Base-by-base conservation (phyloP, 2,113 vertebrate genomes). In the Xiphophorus hellerii region DNA sequence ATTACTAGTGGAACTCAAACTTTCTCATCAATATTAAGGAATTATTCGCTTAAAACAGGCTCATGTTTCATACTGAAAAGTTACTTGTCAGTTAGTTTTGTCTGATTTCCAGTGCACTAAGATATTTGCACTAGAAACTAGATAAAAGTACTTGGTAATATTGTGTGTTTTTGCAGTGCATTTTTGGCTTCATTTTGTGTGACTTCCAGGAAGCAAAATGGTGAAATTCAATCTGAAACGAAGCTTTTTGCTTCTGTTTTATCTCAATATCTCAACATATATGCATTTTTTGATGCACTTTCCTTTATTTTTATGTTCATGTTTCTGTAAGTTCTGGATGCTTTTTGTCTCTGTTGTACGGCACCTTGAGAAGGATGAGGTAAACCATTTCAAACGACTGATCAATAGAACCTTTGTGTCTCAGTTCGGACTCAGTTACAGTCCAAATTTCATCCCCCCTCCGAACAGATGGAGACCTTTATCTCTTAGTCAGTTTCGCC, bases 401-500 rank as follows among this genome's bases (percentile, higher is more conserved):
- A 81, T 90, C 82, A 92, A 90, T 82, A 1, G 71, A 15, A 33
- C 63, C 89, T 90, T 93, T 92, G 89, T 92, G 58, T 61, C 35
- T 70, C 22, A 29, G 31, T 20, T 68, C 35, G 69, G 80, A 54
- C 75, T 81, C 22, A 0, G 28, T 78, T 73, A 66, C 78, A 79
- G 48, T 76, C 29, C 27, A 61, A 76, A 33, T 83, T 74, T 51
- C 65, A 22, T 69, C 65, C 25, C 71, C 51, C 42, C 12, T 42
- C 37, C 20, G 5, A 54, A 25, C 72, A 78, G 67, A 51, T 54
- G 54, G 80, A 80, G 67, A 77, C 80, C 70, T 86, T 93, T 90
- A 89, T 92, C 82, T 91, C 66, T 29, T 82, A 78, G 81, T 91
- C 66, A 61, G 82, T 93, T 93, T 91, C 93, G 58, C 76, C 84